These are phyloP conservation scores for Luffia ferchaultella DNA, from an alignment of 2,888 invertebrate species.

Conservation along the genomic window DNA sequence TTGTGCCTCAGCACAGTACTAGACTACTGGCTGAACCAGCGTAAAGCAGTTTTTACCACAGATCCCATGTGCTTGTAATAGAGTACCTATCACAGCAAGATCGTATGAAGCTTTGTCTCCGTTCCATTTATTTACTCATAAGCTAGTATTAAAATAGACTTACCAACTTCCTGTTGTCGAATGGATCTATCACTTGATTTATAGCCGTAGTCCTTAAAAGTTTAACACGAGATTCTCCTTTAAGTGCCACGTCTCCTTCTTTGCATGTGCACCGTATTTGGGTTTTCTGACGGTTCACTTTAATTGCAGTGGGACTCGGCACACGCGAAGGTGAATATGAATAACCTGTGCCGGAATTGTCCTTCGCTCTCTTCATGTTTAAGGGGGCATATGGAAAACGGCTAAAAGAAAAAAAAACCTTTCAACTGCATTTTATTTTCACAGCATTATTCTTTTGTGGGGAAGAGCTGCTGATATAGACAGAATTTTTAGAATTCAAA, in stretches of 20 bases:
- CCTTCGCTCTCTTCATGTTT: constrained; percentile 47
- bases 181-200: neutral
- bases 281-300: constrained; percentile 10
- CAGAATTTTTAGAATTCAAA: no score
- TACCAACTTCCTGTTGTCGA: neutral
- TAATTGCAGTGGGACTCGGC: neutral
- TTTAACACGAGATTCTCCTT: constrained; percentile 33
- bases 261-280: constrained; percentile 28
- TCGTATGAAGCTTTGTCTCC: no score
- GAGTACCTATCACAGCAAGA: no score
- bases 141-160: no score
- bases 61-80: no score
- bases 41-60: no score
- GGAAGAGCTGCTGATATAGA: no score
- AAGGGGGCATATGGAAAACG: constrained; percentile 32
- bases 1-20: no score
- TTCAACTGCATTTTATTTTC: no score
- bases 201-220: constrained; percentile 48
- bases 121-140: no score
- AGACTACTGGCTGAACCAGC: no score
- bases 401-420: constrained; percentile 25
- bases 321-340: constrained; percentile 31
- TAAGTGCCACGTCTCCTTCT: constrained; percentile 26
- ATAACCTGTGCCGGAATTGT: constrained; percentile 48
- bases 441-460: no score